Base-by-base conservation (phyloP, 1,140 invertebrate genomes). In the Mycetomoellerius zeteki region DNA sequence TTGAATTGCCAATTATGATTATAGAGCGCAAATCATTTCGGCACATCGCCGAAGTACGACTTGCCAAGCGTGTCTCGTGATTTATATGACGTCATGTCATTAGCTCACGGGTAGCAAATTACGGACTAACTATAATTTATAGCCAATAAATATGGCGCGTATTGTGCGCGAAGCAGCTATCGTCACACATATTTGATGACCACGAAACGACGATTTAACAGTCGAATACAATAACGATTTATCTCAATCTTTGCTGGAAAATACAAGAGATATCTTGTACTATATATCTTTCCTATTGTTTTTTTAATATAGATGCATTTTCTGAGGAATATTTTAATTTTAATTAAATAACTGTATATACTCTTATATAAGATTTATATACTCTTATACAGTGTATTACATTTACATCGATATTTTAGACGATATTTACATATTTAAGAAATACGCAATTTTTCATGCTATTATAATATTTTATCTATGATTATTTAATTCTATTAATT, bases 31-130 rank as follows among this genome's bases (percentile, higher is more conserved):
- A 82, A 73, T 82, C 33, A 43, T 52, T 65, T 43, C 33, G 33
- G 33, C 21, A 58, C 24, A 47, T 82, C 19, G 52, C 27, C 21
- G 19, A 33, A 43, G 65, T 16, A 24, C 67, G 37, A 82, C 30
- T 54, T 81, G 62, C 62, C 47, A 33, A 72, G 19, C 5, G n/a
- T 30, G 56, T 62, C 67, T 82, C 33, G 24, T 84, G 69, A 84
- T 84, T 73, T 84, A 84, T 84, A 84, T 6, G 80, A 84, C 69
- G 24, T 72, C 14, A 27, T 43, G 12, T 84, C 80, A 84, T 84
- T 84, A 73, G 54, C 80, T 73, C 69, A 84, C n/a, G 80, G 80
- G 80, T 84, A 69, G 69, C 54, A 73, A 84, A 84, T 84, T 84
- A 62, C 54, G 37, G 54, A 50, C 80, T 60, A 84, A 84, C 80